Conservation (phyloP, 37 sponge, comb jelly and placozoan genomes). For the Halisarca cf. caerulea region DNA sequence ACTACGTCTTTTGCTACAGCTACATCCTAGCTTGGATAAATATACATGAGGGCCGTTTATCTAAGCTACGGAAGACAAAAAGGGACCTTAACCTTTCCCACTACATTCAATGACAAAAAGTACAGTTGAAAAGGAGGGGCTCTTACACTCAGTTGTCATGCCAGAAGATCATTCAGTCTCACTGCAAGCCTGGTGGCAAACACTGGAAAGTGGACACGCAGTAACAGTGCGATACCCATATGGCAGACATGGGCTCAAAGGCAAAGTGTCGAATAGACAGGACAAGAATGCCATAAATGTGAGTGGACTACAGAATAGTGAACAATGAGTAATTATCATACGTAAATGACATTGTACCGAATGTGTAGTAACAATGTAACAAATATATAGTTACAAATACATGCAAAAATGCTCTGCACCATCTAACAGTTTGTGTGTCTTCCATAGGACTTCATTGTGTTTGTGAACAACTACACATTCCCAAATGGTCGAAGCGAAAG, state of each 20-base stretch:
- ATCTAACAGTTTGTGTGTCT: neutral
- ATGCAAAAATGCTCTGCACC: no score
- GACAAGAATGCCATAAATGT: neutral
- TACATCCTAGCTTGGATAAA: neutral
- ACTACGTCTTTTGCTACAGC: neutral
- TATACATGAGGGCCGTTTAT: neutral
- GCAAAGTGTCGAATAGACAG: neutral
- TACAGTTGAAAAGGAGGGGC: neutral
- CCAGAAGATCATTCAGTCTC: neutral
- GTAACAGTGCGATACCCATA: slow-evolving; percentile 1
- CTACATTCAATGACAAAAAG: neutral
- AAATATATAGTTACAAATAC: neutral
- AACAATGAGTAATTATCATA: no score
- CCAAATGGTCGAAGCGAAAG: slow-evolving; percentile 53
- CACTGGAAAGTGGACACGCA: neutral
- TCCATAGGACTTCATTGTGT: neutral
- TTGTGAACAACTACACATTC: neutral
- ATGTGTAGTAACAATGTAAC: neutral
- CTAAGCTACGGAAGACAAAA: neutral
- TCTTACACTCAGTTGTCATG: neutral
- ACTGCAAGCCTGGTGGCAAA: neutral
- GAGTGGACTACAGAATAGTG: no score
- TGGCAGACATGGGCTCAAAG: neutral
- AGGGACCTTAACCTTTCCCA: neutral
- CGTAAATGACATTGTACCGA: neutral